phyloP scores from a whole-genome alignment of 2,113 vertebrate species.

The Hippocampus comes region DNA sequence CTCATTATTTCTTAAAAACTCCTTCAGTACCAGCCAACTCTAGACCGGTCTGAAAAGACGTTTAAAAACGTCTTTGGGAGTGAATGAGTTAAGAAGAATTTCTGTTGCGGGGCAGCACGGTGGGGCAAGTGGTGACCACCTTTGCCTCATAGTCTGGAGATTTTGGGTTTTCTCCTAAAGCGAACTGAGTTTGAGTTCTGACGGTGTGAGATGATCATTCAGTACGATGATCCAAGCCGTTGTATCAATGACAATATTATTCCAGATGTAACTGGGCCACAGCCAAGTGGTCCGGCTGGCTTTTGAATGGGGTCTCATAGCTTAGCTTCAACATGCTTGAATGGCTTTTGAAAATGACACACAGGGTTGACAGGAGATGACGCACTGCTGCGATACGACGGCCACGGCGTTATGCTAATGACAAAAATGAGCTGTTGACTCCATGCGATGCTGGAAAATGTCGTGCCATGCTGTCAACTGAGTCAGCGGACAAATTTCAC shows the following conservation, averaged over 20 bases:
- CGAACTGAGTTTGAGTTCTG: background rate
- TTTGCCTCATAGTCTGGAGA: too few relatives aligned
- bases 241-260: background rate
- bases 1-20: too few relatives aligned
- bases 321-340: background rate
- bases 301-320: background rate
- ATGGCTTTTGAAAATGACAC: background rate
- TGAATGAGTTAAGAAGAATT: too few relatives aligned
- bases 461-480: constrained; percentile 16
- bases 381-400: background rate
- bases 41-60: too few relatives aligned
- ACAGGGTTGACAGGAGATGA: constrained; percentile 3
- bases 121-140: too few relatives aligned
- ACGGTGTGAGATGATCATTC: background rate
- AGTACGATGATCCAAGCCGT: background rate
- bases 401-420: constrained; percentile 32
- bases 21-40: too few relatives aligned
- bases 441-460: constrained; percentile 26
- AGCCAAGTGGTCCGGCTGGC: background rate
- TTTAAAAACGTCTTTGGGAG: too few relatives aligned
- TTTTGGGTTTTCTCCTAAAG: background rate
- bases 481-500: constrained; percentile 8
- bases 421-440: constrained; percentile 1
- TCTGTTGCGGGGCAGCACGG: too few relatives aligned
- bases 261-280: background rate